These are phyloP conservation scores for Biston betularia DNA, from an alignment of 2,888 invertebrate species.

Conservation along the genomic window DNA sequence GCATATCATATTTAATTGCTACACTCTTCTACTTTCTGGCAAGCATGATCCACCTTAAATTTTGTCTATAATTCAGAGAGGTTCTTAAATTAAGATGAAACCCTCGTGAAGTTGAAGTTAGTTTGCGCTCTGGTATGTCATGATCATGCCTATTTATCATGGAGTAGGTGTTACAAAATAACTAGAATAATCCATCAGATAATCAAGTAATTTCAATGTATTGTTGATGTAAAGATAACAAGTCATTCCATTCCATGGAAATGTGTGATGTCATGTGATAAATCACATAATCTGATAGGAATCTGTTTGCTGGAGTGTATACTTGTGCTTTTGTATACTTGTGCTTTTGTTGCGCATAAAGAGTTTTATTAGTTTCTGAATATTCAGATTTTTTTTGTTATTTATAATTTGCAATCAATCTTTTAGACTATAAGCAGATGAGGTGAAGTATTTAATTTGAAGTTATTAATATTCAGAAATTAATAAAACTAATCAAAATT, in stretches of 20 bases:
- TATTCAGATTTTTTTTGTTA: too few relatives aligned
- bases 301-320: not conserved
- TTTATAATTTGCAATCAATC: too few relatives aligned
- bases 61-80: too few relatives aligned
- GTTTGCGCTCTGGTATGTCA: too few relatives aligned
- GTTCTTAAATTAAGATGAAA: too few relatives aligned
- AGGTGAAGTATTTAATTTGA: too few relatives aligned
- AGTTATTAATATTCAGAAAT: too few relatives aligned
- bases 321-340: not conserved
- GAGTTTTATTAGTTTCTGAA: not conserved
- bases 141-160: too few relatives aligned
- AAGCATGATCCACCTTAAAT: not conserved
- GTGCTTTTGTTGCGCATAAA: not conserved
- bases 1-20: not conserved
- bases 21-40: not conserved
- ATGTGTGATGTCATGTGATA: slow-evolving; percentile 1
- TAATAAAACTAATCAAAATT: too few relatives aligned
- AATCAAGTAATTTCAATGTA: not conserved
- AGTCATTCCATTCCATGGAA: not conserved
- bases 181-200: not conserved
- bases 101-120: too few relatives aligned
- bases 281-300: slow-evolving; percentile 2
- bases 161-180: not conserved
- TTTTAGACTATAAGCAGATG: too few relatives aligned
- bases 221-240: not conserved